Base-by-base conservation (phyloP, 2,888 invertebrate genomes). In the Saturnia pavonia region DNA sequence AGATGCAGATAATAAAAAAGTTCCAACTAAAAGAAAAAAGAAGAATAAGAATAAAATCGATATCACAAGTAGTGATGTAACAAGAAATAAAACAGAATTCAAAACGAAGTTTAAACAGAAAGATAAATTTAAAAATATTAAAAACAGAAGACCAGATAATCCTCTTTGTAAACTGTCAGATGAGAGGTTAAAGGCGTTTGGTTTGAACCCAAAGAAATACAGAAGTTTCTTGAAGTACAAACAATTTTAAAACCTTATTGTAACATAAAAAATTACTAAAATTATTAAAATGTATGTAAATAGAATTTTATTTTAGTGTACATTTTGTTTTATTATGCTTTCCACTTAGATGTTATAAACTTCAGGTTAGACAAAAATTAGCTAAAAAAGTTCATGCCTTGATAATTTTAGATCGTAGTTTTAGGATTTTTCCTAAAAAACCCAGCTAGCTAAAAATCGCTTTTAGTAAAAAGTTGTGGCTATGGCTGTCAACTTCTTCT, bases 181-280 rank as follows among this genome's bases (percentile, higher is more conserved):
- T 87, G 96, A 97, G 76, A 95, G 99, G 76, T 94, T 99, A 12
- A 95, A 96, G 82, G 98, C 98, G 0, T 99, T 97, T 86, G 99
- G 99, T 70, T 95, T 99, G 57, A 98, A 98, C 93, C 98, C 98
- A 0, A 97, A 97, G 82, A 98, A 97, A 85, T 97, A 97, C 81
- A 96, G 96, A 83, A 96, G 96, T 82, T 97, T 96, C 88, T 89
- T 96, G 75, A 96, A 96, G 84, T 97, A 96, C 78, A 94, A 94
- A 74, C 95, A 95, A 73, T 94, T 91, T 80, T 93, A 92, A 70
- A 72, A 54, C 11, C 34, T 19, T 27, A 43, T 65, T 42, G 40
- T 57, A 25, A 12, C 14, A 12, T 57, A 54, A 54, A 54, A 9
- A 1, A 4, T 22, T 22, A 22, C 54, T 22, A 7, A 0, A n/a